Evolutionary conservation across 1,140 invertebrate genomes (phyloP).

Genomic region (Dendroctonus valens): DNA sequence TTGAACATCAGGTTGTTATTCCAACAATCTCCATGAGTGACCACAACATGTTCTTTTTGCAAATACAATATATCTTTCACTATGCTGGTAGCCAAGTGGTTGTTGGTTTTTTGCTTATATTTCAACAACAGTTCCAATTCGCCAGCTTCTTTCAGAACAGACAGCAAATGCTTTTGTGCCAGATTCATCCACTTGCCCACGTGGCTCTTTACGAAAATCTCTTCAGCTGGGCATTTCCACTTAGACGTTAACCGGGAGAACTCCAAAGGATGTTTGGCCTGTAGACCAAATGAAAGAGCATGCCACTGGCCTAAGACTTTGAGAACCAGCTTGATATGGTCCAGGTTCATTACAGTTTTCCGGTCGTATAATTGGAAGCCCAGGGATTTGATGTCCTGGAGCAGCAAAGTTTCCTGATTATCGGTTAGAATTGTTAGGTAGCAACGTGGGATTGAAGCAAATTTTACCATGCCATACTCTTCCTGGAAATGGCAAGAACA

Average conservation of each 20-base stretch:
- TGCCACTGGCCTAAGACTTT: slow-evolving; percentile 58
- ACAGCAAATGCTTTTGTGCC: slow-evolving; percentile 12
- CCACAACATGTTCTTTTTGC: slow-evolving; percentile 49
- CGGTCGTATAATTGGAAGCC: slow-evolving; percentile 53
- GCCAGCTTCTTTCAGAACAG: slow-evolving; percentile 24
- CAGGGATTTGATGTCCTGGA: slow-evolving; percentile 55
- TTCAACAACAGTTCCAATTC: slow-evolving; percentile 16
- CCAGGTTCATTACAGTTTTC: slow-evolving; percentile 50
- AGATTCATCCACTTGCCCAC: slow-evolving; percentile 16
- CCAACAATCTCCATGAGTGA: slow-evolving; percentile 60
- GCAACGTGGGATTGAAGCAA: slow-evolving; percentile 44
- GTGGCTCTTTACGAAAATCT: slow-evolving; percentile 28
- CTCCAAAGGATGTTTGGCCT: slow-evolving; percentile 45
- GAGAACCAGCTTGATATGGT: slow-evolving; percentile 52
- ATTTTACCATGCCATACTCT: slow-evolving; percentile 31
- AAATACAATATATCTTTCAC: slow-evolving; percentile 55
- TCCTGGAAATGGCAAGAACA: slow-evolving; percentile 8
- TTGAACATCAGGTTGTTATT: slow-evolving; percentile 58
- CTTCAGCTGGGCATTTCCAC: slow-evolving; percentile 14
- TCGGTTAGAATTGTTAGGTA: slow-evolving; percentile 45
- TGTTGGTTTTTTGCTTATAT: slow-evolving; percentile 20
- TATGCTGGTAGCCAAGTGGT: slow-evolving; percentile 17
- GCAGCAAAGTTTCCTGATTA: slow-evolving; percentile 51
- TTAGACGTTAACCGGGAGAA: slow-evolving; percentile 38
- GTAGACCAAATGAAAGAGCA: slow-evolving; percentile 55